Conservation (phyloP, 1,140 invertebrate species). For the Ditylenchus dipsaci region DNA sequence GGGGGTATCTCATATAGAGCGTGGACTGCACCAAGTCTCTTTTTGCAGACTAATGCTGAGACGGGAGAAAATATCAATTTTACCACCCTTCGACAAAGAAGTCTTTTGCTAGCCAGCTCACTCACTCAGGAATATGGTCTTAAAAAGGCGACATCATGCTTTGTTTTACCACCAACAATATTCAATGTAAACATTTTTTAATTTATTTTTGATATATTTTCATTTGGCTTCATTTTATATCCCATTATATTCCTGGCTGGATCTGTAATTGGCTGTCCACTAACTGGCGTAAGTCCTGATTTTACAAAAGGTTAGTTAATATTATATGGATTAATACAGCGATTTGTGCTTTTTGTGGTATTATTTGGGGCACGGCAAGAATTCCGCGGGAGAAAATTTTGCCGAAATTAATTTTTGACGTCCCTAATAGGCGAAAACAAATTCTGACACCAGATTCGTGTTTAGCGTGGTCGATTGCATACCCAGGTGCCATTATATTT, state of each 20-base stretch:
- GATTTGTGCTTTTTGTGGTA: too few species aligned
- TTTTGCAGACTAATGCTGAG: neutral
- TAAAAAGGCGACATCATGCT: slow-evolving; percentile 28
- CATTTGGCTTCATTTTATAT: slow-evolving; percentile 29
- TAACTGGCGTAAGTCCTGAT: slow-evolving; percentile 39
- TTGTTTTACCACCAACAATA: slow-evolving; percentile 12
- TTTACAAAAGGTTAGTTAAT: slow-evolving; percentile 19
- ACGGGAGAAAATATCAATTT: slow-evolving; percentile 5
- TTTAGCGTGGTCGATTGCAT: too few species aligned
- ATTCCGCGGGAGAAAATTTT: too few species aligned
- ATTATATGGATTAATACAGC: neutral
- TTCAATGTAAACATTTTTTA: neutral
- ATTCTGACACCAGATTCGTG: too few species aligned
- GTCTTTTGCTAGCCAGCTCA: slow-evolving; percentile 8
- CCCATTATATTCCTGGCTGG: slow-evolving; percentile 40
- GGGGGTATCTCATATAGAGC: too few species aligned
- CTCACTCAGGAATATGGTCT: slow-evolving; percentile 3
- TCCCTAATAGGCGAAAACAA: too few species aligned
- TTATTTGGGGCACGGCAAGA: too few species aligned
- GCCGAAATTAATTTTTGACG: too few species aligned
- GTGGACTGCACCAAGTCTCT: too few species aligned
- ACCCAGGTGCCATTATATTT: neutral
- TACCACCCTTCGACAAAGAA: slow-evolving; percentile 16
- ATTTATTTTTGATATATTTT: neutral
- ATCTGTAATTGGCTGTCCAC: slow-evolving; percentile 36